phyloP scores from a whole-genome alignment of 2,797 vertebrate genomes.

The Poecile montanus region DNA sequence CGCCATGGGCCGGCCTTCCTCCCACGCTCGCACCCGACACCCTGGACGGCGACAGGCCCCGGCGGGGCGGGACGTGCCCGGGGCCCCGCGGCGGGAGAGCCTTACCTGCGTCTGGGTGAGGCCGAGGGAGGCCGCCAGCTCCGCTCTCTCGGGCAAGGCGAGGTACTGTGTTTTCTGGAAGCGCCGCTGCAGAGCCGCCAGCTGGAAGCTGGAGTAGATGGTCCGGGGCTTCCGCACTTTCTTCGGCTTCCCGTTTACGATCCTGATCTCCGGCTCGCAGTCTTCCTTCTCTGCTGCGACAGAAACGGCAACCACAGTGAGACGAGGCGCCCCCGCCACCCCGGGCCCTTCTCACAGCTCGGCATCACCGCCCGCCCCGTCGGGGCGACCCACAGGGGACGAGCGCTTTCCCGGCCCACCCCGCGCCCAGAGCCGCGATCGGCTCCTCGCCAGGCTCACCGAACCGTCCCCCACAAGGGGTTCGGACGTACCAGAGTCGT shows the following conservation, averaged over 20 bases:
- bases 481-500: constrained; percentile 86
- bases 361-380: neutral
- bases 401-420: neutral
- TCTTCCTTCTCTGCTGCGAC: constrained; percentile 92
- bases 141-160: constrained; percentile 93
- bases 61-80: neutral
- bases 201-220: constrained; percentile 98
- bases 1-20: neutral
- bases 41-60: neutral
- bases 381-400: neutral
- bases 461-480: neutral
- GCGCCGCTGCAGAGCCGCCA: constrained; percentile 93
- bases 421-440: neutral
- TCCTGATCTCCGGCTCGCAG: constrained; percentile 93
- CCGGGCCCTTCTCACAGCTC: neutral
- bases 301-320: neutral
- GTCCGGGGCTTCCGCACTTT: constrained; percentile 97
- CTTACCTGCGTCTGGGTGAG: constrained; percentile 97
- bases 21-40: neutral
- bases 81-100: neutral
- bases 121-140: constrained; percentile 94
- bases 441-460: neutral
- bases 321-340: neutral
- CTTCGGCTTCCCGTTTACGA: constrained; percentile 98
- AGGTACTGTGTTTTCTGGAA: constrained; percentile 98